Evolutionary conservation across 2,113 vertebrate genomes (phyloP), one percentile per base, ranked within the genome.

Genomic region (Xiphophorus maculatus): DNA sequence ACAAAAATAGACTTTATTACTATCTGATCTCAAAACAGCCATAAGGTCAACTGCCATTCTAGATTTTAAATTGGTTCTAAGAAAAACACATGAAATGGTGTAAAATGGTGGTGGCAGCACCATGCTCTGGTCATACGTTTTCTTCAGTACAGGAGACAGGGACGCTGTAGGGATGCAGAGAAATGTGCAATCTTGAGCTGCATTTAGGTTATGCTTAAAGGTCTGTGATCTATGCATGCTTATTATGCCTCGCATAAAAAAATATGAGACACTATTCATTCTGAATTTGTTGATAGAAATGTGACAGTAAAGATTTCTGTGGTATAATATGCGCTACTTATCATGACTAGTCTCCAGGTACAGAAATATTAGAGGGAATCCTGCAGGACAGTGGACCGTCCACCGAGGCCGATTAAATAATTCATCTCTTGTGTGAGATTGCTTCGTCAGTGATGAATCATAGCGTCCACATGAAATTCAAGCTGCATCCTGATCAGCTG

Each of bases 371-470:
- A 44, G 66, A 68, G 22, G 67, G 14, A 27, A 65, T 62, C 42
- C 15, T 63, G 58, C 63, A 68, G 27, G 35, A 48, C 66, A 62
- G 60, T 1, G 10, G 33, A 62, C 54, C 58, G 4, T 80, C 72
- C 67, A 28, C 0, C 42, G 63, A 68, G 74, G 58, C 77, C 63
- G 69, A 63, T 80, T 30, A 58, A 75, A 76, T 66, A 76, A 77
- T 77, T 73, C 44, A 28, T 28, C 77, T 72, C 33, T 27, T 19
- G 58, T 68, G 48, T 33, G 42, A 63, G 68, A 54, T 73, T n/a
- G 25, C 6, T 17, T 63, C 62, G 19, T 79, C 51, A 25, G 58
- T 28, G 25, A 75, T 73, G 28, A 80, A 77, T 74, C 54, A 72
- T 32, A 70, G 71, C 32, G 22, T 32, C 62, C 33, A 19, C 65